Percentiles rank a stretch among this genome's conserved stretches.
These are phyloP conservation scores for Syngnathus acus DNA, from an alignment of 2,797 vertebrate species.

Conservation along the genomic window DNA sequence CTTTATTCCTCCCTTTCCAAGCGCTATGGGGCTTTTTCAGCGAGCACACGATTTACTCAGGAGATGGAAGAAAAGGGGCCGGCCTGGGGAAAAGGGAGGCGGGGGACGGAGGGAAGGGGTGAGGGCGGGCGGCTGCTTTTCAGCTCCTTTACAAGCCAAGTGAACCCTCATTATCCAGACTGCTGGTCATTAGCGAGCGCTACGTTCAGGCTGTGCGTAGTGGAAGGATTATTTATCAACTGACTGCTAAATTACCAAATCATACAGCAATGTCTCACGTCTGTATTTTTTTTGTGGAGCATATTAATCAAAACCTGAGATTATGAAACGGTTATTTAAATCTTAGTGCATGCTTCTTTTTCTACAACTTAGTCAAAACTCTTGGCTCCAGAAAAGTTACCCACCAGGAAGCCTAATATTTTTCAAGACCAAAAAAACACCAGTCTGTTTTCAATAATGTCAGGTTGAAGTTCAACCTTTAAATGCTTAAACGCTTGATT, in stretches of 20 bases:
- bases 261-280: slow-evolving; percentile 29
- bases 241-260: slow-evolving; percentile 49
- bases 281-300: slow-evolving; percentile 15
- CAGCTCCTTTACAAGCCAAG: slow-evolving; percentile 70
- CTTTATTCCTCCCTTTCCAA: slow-evolving; percentile 77
- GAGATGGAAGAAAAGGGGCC: slow-evolving; percentile 67
- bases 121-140: slow-evolving; percentile 61
- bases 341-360: neutral
- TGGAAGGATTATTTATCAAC: slow-evolving; percentile 57
- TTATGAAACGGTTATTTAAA: slow-evolving; percentile 17
- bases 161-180: slow-evolving; percentile 73
- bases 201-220: slow-evolving; percentile 44
- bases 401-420: neutral
- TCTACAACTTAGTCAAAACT: neutral
- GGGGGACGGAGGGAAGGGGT: slow-evolving; percentile 38
- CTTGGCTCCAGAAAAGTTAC: neutral
- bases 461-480: neutral
- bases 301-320: slow-evolving; percentile 15
- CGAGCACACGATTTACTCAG: slow-evolving; percentile 70
- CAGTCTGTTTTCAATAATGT: neutral
- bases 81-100: slow-evolving; percentile 48
- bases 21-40: slow-evolving; percentile 67
- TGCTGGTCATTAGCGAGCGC: slow-evolving; percentile 63
- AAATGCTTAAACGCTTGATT: neutral
- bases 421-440: neutral